A percentile compares a stretch with the other conserved stretches of the same genome.
phyloP scores from a whole-genome alignment of 2,888 invertebrate species.

The Copidosoma aretas region DNA sequence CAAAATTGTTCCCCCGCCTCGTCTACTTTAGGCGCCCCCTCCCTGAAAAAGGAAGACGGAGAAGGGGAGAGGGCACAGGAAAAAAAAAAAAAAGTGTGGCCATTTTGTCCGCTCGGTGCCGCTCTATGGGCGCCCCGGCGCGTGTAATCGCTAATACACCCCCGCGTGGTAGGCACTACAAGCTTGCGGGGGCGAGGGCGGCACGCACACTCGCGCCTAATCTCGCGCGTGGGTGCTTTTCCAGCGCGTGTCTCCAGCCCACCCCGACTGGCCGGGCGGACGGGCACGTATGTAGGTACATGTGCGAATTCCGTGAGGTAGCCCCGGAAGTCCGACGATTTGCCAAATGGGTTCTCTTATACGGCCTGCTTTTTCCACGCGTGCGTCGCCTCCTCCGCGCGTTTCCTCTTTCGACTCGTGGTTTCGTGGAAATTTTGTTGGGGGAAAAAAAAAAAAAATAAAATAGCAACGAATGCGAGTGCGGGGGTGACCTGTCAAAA shows the following conservation, averaged over 20 bases:
- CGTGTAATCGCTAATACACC: conserved; percentile 62
- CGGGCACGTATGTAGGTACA: conserved; percentile 1
- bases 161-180: too few species aligned
- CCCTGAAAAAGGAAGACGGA: not conserved
- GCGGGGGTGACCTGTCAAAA: too few species aligned
- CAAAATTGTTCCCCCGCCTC: too few species aligned
- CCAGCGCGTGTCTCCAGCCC: not conserved
- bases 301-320: conserved; percentile 19
- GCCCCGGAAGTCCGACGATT: conserved; percentile 25
- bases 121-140: conserved; percentile 57
- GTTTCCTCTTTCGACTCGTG: not conserved
- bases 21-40: too few species aligned
- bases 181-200: conserved; percentile 21
- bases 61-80: conserved; percentile 45
- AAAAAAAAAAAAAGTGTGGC: conserved; percentile 49
- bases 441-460: too few species aligned
- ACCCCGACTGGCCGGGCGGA: not conserved
- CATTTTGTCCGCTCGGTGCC: too few species aligned
- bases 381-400: not conserved
- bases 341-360: conserved; percentile 20
- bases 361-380: too few species aligned
- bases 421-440: too few species aligned
- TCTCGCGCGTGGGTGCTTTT: not conserved
- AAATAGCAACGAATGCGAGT: too few species aligned
- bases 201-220: not conserved